A percentile compares a stretch with the other conserved stretches of the same genome.
These are phyloP conservation scores for Trachelus troglodyta DNA, from an alignment of 2,888 invertebrate species.

Conservation along the genomic window DNA sequence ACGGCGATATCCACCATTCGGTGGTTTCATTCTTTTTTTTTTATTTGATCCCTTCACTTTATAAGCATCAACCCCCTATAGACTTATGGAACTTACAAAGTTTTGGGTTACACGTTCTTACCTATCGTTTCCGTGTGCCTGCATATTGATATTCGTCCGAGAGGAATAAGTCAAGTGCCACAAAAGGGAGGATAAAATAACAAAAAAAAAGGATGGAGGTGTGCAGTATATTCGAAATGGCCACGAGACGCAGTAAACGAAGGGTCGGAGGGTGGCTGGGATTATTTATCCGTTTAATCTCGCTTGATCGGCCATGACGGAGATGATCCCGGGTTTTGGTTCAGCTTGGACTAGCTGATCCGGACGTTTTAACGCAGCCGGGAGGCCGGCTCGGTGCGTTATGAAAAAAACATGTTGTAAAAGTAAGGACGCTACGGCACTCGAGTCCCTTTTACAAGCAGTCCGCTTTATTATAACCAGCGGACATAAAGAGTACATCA, in stretches of 20 bases:
- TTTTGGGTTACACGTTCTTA: background rate
- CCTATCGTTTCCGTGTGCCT: background rate
- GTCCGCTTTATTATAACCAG: constrained; percentile 20
- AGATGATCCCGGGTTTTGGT: background rate
- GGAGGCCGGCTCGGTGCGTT: background rate
- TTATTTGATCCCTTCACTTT: background rate
- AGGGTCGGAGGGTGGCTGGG: background rate
- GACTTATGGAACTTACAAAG: background rate
- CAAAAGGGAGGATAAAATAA: background rate
- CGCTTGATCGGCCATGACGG: background rate
- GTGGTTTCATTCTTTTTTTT: background rate
- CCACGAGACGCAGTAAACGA: background rate
- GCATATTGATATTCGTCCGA: background rate
- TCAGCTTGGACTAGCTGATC: background rate
- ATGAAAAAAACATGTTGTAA: constrained; percentile 18
- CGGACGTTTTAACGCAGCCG: background rate
- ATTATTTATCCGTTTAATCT: background rate
- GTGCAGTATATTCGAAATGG: background rate
- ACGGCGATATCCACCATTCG: background rate
- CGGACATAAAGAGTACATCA: constrained; percentile 21
- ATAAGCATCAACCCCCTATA: background rate
- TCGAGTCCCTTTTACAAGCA: constrained; percentile 29
- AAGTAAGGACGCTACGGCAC: constrained; percentile 1
- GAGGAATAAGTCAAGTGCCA: background rate
- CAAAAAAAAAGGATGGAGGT: background rate